Base-by-base conservation (phyloP, 1,140 invertebrate species). In the Drosophila ironensis region DNA sequence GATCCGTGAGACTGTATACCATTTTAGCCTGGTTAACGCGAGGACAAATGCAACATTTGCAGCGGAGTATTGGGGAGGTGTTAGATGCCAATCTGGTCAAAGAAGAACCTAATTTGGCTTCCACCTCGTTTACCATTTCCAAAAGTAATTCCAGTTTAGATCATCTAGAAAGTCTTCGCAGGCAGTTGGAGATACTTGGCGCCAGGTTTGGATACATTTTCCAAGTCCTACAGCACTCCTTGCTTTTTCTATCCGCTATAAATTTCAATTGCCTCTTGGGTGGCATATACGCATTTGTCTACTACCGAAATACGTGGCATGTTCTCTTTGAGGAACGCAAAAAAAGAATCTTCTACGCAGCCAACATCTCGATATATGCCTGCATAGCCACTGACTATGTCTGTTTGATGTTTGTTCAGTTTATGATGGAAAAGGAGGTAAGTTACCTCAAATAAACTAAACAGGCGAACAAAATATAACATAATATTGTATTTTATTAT, bases 351-450 rank as follows among this genome's bases (percentile, higher is more conserved):
- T 89, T 89, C 41, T 86, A 87, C 47, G 87, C 87, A 0, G 61
- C 51, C n/a, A 89, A 86, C 47, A 45, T 42, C 0, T 71, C 37
- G 11, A 89, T 89, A 30, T 89, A 69, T 28, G 76, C 84, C 25
- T 86, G 73, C 19, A 89, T 89, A 12, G 48, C 52, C 3, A 72
- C 72, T 24, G 87, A 89, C 46, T 89, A 89, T 41, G 1, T 47
- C 0, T 68, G 75, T 19, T 16, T 89, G 1, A 47, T 84, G 16
- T 2, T 59, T 5, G 41, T 70, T 1, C 57, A 78, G 9, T 25
- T 4, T 0, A 27, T 33, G 1, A 48, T 86, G 33, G 41, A 72
- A 19, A 72, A 71, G 42, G 42, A 77, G 52, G 87, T 89, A 51
- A 35, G 35, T 0, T 22, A 11, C 3, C 30, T 9, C 9, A 11